phyloP scores from a whole-genome alignment of 2,113 vertebrate species.

The Philantomba maxwellii region DNA sequence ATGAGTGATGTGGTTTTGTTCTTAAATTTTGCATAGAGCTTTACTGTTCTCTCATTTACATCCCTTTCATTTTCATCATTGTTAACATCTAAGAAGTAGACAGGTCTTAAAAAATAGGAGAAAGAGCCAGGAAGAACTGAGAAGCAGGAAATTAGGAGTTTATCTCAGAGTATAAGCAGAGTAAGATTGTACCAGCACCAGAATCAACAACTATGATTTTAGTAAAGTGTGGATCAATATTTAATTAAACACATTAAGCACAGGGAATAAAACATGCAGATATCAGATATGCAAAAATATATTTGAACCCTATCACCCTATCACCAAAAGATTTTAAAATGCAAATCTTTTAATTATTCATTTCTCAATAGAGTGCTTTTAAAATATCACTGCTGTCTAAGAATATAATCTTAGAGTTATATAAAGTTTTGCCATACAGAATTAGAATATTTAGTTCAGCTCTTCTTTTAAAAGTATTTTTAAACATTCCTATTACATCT shows the following conservation, averaged over 20 bases:
- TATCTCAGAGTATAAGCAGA: background rate
- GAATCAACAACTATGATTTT: background rate
- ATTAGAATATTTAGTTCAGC: background rate
- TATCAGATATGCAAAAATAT: conserved; percentile 17
- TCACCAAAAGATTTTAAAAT: conserved; percentile 14
- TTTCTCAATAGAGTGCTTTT: conserved; percentile 5
- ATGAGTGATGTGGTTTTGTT: background rate
- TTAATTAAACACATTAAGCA: conserved; percentile 39
- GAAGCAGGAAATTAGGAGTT: background rate
- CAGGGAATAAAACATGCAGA: background rate
- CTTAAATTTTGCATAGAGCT: background rate
- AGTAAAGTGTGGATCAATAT: conserved; percentile 20
- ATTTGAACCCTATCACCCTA: background rate
- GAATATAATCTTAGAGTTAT: background rate
- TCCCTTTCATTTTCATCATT: background rate
- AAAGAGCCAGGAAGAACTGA: background rate
- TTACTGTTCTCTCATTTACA: background rate
- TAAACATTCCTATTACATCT: background rate
- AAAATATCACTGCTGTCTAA: background rate
- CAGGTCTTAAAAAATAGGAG: background rate
- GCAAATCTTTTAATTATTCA: conserved; percentile 2
- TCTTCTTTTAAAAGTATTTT: background rate
- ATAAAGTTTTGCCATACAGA: background rate
- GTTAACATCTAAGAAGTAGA: background rate
- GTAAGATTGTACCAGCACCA: background rate